These are phyloP conservation scores for Melipona beecheii DNA, from an alignment of 2,888 invertebrate genomes.

Conservation along the genomic window DNA sequence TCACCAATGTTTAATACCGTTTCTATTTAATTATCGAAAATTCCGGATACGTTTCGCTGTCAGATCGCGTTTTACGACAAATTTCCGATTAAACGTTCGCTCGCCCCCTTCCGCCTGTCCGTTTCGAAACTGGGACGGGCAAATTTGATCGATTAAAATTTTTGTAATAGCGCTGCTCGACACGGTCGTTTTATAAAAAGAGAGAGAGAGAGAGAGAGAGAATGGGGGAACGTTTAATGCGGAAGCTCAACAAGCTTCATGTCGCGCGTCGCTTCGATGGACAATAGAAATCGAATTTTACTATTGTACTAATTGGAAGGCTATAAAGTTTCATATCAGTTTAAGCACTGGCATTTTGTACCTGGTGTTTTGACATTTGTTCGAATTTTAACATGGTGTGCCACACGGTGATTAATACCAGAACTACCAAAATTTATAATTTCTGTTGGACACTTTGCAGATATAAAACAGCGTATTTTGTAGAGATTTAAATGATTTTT, in stretches of 20 bases:
- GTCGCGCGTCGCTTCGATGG: neutral
- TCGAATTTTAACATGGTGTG: neutral
- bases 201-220: no score
- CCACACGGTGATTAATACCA: neutral
- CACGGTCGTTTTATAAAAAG: neutral
- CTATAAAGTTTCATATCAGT: neutral
- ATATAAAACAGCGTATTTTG: no score
- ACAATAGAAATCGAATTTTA: neutral
- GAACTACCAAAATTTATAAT: no score
- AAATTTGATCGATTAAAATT: conserved; percentile 1
- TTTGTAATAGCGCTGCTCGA: neutral
- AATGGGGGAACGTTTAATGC: neutral
- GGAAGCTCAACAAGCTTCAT: neutral
- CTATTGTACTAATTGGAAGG: neutral
- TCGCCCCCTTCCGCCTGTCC: neutral
- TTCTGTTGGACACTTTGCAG: no score
- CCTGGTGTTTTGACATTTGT: neutral
- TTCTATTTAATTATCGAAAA: conserved; percentile 30
- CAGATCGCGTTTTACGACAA: neutral
- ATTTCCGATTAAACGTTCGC: conserved; percentile 5
- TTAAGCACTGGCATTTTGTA: neutral
- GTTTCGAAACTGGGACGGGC: conserved; percentile 18
- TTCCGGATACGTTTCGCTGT: neutral
- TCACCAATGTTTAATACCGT: conserved; percentile 17
- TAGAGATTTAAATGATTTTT: no score